Conservation (phyloP, 2,113 vertebrate genomes). For the Lepus europaeus region DNA sequence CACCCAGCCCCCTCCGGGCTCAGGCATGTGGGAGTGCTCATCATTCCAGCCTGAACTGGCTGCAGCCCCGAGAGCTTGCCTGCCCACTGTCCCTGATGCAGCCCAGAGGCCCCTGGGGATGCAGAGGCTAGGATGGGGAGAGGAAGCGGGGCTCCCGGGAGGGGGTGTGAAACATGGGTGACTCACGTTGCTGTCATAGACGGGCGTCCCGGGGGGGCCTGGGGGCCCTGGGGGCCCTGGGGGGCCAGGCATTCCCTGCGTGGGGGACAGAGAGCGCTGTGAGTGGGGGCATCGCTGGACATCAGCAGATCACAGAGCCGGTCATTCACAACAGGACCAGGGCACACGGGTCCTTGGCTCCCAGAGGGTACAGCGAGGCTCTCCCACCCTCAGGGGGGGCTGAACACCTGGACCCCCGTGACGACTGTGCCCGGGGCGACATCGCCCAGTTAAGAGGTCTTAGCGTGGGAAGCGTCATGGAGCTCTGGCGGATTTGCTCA, state of each 20-base stretch:
- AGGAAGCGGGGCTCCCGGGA: not conserved
- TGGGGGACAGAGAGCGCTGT: not conserved
- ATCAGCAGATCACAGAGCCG: not conserved
- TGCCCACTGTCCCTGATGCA: not conserved
- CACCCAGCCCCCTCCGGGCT: no score
- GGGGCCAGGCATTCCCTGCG: constrained; percentile 72
- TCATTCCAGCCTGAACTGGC: not conserved
- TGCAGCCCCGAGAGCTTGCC: no score
- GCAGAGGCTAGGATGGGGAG: not conserved
- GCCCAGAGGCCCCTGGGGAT: no score
- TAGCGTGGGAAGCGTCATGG: no score
- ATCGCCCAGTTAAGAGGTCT: no score
- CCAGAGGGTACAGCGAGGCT: no score
- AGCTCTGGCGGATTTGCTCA: no score
- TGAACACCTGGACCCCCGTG: no score
- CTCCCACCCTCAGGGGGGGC: no score
- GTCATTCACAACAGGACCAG: fast-evolving
- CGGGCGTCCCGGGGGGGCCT: constrained; percentile 35
- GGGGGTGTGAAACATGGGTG: fast-evolving
- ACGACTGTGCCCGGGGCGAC: no score
- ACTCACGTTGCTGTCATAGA: constrained; percentile 78
- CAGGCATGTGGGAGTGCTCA: not conserved
- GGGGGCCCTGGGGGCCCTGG: constrained; percentile 73
- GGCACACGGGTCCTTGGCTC: no score
- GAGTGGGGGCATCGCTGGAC: not conserved